Base-by-base conservation (phyloP, 2,888 invertebrate genomes). In the Apamea monoglypha region DNA sequence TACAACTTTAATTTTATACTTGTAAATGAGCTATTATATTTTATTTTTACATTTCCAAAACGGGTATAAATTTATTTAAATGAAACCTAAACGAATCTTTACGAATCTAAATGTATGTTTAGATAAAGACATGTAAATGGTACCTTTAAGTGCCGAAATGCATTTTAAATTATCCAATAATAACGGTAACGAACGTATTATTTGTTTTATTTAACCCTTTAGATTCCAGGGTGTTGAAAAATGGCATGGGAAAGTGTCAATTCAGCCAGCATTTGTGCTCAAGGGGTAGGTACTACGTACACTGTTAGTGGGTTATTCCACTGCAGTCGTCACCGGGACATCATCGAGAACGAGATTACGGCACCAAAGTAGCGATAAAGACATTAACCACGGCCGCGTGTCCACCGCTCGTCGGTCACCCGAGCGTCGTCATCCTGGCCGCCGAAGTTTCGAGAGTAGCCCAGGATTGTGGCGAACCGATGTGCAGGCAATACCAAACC, bases 101-200 rank as follows among this genome's bases (percentile, higher is more conserved):
- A 91, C 86, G 83, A 92, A 90, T 92, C 91, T 94, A 92, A 94
- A 93, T 95, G 91, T 94, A 94, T 92, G 92, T 95, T 95, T 95
- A 94, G 94, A 94, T 91, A 93, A 94, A 94, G 92, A 94, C 92
- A 92, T 94, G 91, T 94, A 82, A 87, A 75, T 84, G 93, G 93
- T 92, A 94, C 92, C 78, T 89, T 80, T 88, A 89, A 88, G 94
- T 94, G 90, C 94, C 91, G 92, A 90, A 92, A 94, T 94, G 94
- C 95, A 95, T 96, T 95, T 95, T 95, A 93, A 95, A 95, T 89
- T 94, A 95, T 95, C 93, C 91, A 95, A 92, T 94, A 94, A 94
- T 92, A 91, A 92, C 92, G 91, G 91, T 91, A 91, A 93, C 75
- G 85, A 87, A 75, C 75, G 61, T 82, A 74, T 70, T 4, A n/a